Base-by-base conservation (phyloP, 2,888 invertebrate species). In the Criorhina ranunculi region DNA sequence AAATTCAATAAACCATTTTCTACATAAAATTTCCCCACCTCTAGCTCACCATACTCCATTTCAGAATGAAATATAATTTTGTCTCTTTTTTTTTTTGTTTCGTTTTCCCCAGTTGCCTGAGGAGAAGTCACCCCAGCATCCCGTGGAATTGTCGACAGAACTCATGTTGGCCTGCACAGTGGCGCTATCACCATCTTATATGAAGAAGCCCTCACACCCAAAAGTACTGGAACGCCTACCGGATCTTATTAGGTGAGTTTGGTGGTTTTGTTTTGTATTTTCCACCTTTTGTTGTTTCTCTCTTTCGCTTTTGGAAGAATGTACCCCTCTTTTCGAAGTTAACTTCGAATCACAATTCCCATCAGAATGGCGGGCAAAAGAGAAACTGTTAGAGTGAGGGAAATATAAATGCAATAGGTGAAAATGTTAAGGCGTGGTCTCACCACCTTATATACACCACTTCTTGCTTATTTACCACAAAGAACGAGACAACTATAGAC, bases 161-260 rank as follows among this genome's bases (percentile, higher is more conserved):
- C 88, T 92, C 89, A 91, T 92, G 91, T 87, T 92, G 87, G 92
- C 92, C 51, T 91, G 91, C 87, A 92, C 92, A 70, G 92, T 92
- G 88, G 91, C 91, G 87, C 89, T 92, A 83, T 91, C 92, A 80
- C 90, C 92, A 86, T 90, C 90, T 87, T 91, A 91, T 87, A 88
- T 90, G 69, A 91, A 91, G 89, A 91, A 91, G 87, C 90, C 90
- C 88, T 90, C 91, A 89, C 91, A 91, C 89, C 91, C 92, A 87
- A 91, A 91, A 89, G 90, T 92, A 87, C 87, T 90, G 91, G 91
- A 91, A 91, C 92, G 92, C 90, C 91, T 92, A 89, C 91, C 92
- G 88, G 92, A 92, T 89, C 87, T 92, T 88, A 90, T 92, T 89
- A 91, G 91, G 92, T 92, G 89, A 91, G 92, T 91, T 87, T 42